These are phyloP conservation scores for Epinephelus fuscoguttatus DNA, from an alignment of 2,113 vertebrate genomes.

Conservation along the genomic window DNA sequence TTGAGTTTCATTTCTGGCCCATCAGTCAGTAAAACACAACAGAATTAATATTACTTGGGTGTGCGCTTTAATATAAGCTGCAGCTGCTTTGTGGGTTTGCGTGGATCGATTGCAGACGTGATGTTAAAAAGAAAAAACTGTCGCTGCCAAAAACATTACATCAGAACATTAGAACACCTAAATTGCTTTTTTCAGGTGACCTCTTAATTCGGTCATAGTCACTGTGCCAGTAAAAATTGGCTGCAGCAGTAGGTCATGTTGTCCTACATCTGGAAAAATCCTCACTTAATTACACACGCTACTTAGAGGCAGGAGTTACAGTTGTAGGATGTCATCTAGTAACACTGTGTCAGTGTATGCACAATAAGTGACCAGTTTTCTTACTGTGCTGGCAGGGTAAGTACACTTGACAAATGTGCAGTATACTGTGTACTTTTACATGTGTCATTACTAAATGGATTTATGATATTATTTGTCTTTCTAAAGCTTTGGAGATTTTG, in stretches of 20 bases:
- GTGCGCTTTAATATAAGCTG: not conserved
- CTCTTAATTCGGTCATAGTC: conserved; percentile 17
- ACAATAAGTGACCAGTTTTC: conserved; percentile 10
- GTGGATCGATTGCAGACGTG: conserved; percentile 1
- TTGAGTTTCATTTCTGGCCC: not conserved
- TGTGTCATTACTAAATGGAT: not conserved
- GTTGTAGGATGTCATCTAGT: not conserved
- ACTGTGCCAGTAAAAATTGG: conserved; percentile 2
- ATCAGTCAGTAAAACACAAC: not conserved
- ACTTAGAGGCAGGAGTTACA: conserved; percentile 1
- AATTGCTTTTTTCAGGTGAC: conserved; percentile 23
- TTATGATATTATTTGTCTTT: not conserved
- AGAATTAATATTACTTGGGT: not conserved
- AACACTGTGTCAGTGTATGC: not conserved
- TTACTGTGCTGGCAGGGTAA: not conserved
- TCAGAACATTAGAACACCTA: conserved; percentile 15
- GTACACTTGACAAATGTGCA: not conserved
- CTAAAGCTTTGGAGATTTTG: not conserved
- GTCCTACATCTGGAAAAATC: conserved; percentile 22
- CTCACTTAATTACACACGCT: conserved; percentile 1
- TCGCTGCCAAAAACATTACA: conserved; percentile 16
- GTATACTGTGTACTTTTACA: not conserved
- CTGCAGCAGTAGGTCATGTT: conserved; percentile 16
- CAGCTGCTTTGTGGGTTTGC: conserved; percentile 4
- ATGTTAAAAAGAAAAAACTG: not conserved